Base-by-base conservation (phyloP, 2,888 invertebrate genomes). In the Urechis unicinctus region DNA sequence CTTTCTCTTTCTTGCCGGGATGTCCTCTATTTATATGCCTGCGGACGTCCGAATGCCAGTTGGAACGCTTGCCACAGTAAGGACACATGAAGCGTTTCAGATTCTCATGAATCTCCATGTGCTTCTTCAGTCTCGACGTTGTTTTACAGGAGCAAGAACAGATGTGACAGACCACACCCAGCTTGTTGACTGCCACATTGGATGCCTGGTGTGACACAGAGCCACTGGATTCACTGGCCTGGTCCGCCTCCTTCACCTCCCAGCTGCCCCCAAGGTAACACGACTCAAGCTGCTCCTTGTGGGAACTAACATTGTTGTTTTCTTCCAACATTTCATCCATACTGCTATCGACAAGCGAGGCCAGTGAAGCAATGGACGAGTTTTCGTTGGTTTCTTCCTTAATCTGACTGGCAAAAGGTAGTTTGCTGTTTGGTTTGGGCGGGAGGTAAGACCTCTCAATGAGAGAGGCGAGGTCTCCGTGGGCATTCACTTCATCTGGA, bases 41-140 rank as follows among this genome's bases (percentile, higher is more conserved):
- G 4, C 70, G 65, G 9, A 74, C 67, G 56, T 74, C 75, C 73
- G 74, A 77, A 51, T 70, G 69, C 74, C 73, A 74, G 62, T 75
- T 75, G 47, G 73, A 71, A 29, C 77, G 57, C 30, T 69, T 65
- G 2, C 75, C 74, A 66, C 76, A 76, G 13, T 68, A 58, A 3
- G 73, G 68, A 59, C 76, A 76, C 64, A 70, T 70, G 56, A 71
- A 76, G 42, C 67, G 63, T 58, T 73, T 73, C 28, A 76, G 60
- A 53, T 75, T 74, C 49, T 67, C 67, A 52, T 76, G 76, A 2
- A 71, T 70, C 21, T 71, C 71, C 52, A 74, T 65, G 61, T 76
- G 76, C 21, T 66, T 61, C 53, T 70, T 69, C 57, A 76, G 65
- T 52, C 71, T 70, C 21, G 72, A 70, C n/a, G 70, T 68, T 21